Base-by-base conservation (phyloP, 2,888 invertebrate genomes). In the Uropetala carovei region DNA sequence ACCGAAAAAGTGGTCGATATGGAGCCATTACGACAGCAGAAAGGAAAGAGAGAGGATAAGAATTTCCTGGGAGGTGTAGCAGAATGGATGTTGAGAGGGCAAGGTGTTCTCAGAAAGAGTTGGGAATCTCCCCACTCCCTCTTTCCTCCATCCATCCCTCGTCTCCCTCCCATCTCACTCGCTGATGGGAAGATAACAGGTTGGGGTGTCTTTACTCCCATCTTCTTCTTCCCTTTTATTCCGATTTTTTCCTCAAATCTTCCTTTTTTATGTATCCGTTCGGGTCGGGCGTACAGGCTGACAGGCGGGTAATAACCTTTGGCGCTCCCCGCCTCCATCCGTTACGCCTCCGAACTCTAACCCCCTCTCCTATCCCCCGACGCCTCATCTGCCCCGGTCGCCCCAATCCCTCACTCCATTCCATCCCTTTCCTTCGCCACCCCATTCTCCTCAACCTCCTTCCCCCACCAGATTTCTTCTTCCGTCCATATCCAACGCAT, bases 261-360 rank as follows among this genome's bases (percentile, higher is more conserved):
- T 43, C 64, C 64, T 89, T 89, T 89, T 89, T 89, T 64, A 64
- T 64, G 30, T 43, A 43, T 60, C 64, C 89, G 89, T 89, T 89
- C 89, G 89, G 89, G 64, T 83, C 83, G 83, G 83, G 83, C 83
- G 83, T 56, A 86, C 43, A 64, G 43, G 89, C 60, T 89, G 89
- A 89, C 89, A 89, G 89, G 43, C 89, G 89, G 59, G 89, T 89
- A 89, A 89, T 89, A 89, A 89, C 89, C 89, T 89, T 89, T 68
- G 89, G 89, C 89, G 89, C 89, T 64, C 83, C 56, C 57, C 57
- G 83, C 57, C 83, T 83, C 89, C 89, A 89, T 89, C 89, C 89
- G 89, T 89, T 89, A 64, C 89, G 89, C 89, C 89, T 64, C 89
- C 89, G 83, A 83, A 83, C 83, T 57, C 43, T 57, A 57, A 83